These are phyloP conservation scores for Latheticus oryzae DNA, from an alignment of 2,888 invertebrate genomes.

Conservation along the genomic window DNA sequence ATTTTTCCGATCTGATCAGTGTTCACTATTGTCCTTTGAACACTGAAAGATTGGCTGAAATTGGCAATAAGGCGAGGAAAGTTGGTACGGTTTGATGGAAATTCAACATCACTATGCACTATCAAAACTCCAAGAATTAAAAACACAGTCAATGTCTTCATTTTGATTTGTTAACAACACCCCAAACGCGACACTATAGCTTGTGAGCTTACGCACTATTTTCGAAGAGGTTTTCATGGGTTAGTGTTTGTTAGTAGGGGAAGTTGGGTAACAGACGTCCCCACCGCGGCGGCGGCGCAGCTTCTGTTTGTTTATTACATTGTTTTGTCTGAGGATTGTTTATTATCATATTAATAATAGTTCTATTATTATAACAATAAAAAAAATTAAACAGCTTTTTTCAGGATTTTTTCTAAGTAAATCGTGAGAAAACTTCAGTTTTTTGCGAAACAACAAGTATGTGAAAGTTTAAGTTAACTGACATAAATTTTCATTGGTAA, in stretches of 20 bases:
- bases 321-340: neutral
- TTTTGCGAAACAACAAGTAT: no score
- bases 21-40: slow-evolving; percentile 14
- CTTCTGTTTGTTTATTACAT: neutral
- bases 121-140: slow-evolving; percentile 4
- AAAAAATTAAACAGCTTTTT: no score
- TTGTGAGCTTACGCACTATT: slow-evolving; percentile 18
- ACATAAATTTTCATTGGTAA: no score
- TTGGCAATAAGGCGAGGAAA: slow-evolving; percentile 4
- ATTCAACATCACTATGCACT: slow-evolving; percentile 4
- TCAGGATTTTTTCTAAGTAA: no score
- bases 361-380: no score
- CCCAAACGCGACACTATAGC: slow-evolving; percentile 8
- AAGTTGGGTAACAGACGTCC: slow-evolving; percentile 18
- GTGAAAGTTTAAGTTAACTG: no score
- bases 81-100: slow-evolving; percentile 10
- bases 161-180: slow-evolving; percentile 5
- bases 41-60: slow-evolving; percentile 9
- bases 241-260: slow-evolving; percentile 17
- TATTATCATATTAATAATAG: no score
- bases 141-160: slow-evolving; percentile 6
- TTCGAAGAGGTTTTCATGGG: slow-evolving; percentile 17
- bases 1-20: slow-evolving; percentile 53
- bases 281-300: slow-evolving; percentile 6
- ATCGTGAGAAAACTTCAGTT: no score